Evolutionary conservation across 2,888 invertebrate species (phyloP).

Genomic region (Dicyrtomina minuta): DNA sequence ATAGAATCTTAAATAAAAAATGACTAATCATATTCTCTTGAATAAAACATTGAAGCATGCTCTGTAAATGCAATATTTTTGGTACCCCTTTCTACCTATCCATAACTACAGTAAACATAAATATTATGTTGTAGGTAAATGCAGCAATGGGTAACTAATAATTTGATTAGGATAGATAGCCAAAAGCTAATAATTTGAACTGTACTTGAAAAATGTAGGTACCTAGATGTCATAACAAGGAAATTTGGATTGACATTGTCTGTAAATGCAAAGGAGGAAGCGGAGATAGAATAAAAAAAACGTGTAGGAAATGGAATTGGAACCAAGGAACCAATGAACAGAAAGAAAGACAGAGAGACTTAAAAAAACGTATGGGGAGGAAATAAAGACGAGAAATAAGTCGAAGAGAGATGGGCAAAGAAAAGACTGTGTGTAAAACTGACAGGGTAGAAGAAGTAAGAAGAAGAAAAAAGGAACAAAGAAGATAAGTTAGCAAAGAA

Average conservation of each 20-base stretch:
- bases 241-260: no score
- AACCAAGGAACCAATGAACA: background rate
- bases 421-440: background rate
- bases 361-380: background rate
- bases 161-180: no score
- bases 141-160: no score
- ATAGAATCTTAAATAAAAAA: slow-evolving; percentile 16
- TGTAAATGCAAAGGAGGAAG: no score
- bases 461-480: background rate
- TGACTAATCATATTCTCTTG: slow-evolving; percentile 6
- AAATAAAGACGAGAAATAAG: background rate
- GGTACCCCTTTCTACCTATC: no score
- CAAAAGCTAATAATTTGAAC: no score
- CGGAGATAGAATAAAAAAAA: no score
- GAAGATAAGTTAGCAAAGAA: slow-evolving; percentile 5
- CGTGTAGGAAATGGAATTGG: no score
- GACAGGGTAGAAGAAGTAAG: background rate
- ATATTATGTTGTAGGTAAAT: no score
- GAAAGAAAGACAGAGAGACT: background rate
- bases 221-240: no score
- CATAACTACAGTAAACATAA: no score
- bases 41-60: slow-evolving; percentile 7
- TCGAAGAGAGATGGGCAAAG: background rate
- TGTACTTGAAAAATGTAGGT: no score
- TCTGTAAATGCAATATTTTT: background rate